Evolutionary conservation across 2,888 invertebrate species (phyloP).

Genomic region (Fissipunctia ypsillon): DNA sequence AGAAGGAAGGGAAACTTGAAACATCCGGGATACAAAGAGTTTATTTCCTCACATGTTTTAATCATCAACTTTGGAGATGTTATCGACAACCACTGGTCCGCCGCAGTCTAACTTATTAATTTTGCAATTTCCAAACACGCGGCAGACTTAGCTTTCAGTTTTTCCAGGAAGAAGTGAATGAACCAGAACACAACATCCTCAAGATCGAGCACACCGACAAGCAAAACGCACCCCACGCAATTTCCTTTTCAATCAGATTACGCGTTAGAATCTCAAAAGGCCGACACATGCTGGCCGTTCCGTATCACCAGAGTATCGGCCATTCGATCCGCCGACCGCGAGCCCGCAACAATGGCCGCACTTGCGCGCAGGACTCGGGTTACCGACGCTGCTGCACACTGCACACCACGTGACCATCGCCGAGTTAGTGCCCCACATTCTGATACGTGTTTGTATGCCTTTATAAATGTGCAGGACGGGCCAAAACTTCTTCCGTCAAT

Average conservation of each 20-base stretch:
- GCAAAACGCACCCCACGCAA: conserved; percentile 22
- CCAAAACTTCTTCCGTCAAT: not conserved
- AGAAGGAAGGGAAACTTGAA: conserved; percentile 8
- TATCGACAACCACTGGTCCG: not conserved
- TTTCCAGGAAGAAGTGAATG: not conserved
- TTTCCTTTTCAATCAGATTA: conserved; percentile 49
- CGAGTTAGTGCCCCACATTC: conserved; percentile 58
- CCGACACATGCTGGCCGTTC: conserved; percentile 51
- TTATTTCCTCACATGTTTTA: not conserved
- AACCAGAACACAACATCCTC: not conserved
- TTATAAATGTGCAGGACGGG: not conserved
- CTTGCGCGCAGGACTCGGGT: conserved; percentile 64
- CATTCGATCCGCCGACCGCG: conserved; percentile 70
- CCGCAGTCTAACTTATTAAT: too few relatives aligned
- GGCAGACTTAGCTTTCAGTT: not conserved
- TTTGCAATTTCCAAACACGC: too few relatives aligned
- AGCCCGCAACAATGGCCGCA: conserved; percentile 67
- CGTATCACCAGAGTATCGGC: conserved; percentile 49
- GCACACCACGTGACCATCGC: conserved; percentile 58
- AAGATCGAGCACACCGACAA: conserved; percentile 14
- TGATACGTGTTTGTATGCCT: conserved; percentile 30
- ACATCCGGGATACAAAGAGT: not conserved
- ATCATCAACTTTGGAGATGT: not conserved
- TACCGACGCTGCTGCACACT: conserved; percentile 60
- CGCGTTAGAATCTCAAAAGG: conserved; percentile 39